Percentiles rank a stretch among this genome's conserved stretches.
phyloP scores from a whole-genome alignment of 2,113 vertebrate genomes.

The Mesitornis unicolor region DNA sequence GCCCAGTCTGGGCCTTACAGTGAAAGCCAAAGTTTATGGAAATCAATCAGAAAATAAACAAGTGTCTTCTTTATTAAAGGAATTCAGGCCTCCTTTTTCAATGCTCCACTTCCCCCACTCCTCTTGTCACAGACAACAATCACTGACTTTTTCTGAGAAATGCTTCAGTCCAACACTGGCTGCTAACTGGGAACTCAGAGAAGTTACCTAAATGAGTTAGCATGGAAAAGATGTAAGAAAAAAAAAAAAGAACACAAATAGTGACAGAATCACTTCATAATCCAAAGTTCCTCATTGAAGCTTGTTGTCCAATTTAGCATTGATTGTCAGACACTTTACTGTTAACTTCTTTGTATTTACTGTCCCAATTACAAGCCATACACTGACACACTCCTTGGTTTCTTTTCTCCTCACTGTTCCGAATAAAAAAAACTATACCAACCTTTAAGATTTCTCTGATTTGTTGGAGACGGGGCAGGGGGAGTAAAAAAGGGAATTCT shows the following conservation, averaged over 20 bases:
- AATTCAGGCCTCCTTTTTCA: background rate
- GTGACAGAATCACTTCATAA: background rate
- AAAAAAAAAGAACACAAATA: background rate
- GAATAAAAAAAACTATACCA: background rate
- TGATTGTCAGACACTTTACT: background rate
- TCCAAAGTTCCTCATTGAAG: background rate
- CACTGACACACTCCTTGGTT: background rate
- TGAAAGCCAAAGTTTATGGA: background rate
- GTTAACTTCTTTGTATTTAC: background rate
- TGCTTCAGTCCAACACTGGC: background rate
- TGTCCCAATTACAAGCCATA: background rate
- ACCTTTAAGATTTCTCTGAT: background rate
- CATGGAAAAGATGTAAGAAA: background rate
- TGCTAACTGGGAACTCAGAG: background rate
- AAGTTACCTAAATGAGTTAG: background rate
- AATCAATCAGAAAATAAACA: background rate
- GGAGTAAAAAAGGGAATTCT: background rate
- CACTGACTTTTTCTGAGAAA: background rate
- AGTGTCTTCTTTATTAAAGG: background rate
- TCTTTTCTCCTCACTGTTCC: background rate
- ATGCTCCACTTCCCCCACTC: background rate
- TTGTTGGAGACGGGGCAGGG: background rate
- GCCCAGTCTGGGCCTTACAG: background rate
- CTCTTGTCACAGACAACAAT: background rate
- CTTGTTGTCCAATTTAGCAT: background rate